Evolutionary conservation across 2,888 invertebrate genomes (phyloP).

Genomic region (Agapetus fuscipes): DNA sequence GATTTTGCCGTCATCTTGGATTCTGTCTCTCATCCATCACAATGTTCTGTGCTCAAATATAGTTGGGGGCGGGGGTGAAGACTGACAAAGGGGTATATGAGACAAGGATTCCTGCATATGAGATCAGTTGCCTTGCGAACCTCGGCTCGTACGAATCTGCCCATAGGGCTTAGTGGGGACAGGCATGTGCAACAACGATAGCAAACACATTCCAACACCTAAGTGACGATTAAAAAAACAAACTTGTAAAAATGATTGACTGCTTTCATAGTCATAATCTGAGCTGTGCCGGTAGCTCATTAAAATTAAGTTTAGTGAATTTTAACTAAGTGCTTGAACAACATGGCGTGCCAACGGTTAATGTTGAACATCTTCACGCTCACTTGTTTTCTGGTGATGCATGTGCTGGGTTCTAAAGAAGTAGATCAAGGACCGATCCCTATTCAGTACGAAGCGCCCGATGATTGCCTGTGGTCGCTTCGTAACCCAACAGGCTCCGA

Average conservation of each 20-base stretch:
- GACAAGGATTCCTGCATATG: not conserved
- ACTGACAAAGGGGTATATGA: conserved; percentile 4
- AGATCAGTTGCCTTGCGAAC: conserved; percentile 3
- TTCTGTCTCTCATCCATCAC: too few relatives aligned
- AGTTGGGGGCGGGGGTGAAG: conserved; percentile 1
- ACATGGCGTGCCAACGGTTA: not conserved
- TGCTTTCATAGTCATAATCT: too few relatives aligned
- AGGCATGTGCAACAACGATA: too few relatives aligned
- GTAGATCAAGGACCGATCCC: conserved; percentile 24
- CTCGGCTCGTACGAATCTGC: not conserved
- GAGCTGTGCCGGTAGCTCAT: too few relatives aligned
- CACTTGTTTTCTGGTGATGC: not conserved
- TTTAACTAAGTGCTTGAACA: too few relatives aligned
- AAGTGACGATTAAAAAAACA: too few relatives aligned
- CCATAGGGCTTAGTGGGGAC: too few relatives aligned
- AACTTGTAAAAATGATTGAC: conserved; percentile 1
- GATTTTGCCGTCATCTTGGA: too few relatives aligned
- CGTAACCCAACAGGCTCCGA: conserved; percentile 51
- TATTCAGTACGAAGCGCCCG: conserved; percentile 68
- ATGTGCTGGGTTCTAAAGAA: conserved; percentile 1
- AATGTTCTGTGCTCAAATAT: too few relatives aligned
- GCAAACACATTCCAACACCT: too few relatives aligned
- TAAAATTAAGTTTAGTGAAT: too few relatives aligned
- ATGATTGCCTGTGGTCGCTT: conserved; percentile 75
- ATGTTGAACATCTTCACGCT: not conserved